Base-by-base conservation (phyloP, 2,888 invertebrate genomes). In the Nymphalis urticae region DNA sequence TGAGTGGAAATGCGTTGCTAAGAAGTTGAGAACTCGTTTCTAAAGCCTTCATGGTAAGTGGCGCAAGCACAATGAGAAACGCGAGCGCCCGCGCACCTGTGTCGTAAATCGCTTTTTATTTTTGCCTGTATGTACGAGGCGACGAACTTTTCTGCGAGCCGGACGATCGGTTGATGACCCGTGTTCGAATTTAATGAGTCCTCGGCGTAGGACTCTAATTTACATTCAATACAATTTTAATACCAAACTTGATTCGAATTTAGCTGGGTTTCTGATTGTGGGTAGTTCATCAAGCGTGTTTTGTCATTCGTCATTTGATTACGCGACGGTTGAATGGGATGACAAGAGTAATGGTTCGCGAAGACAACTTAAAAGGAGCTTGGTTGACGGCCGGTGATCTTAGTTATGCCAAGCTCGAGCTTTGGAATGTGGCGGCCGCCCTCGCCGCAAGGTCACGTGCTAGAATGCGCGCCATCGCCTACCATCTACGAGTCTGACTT, bases 41-140 rank as follows among this genome's bases (percentile, higher is more conserved):
- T 50, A 71, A 71, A 72, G 62, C 68, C 66, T 72, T 64, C 68
- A 68, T 50, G 68, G 71, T 66, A 50, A 60, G 65, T 54, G 65
- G 65, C 58, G 70, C 66, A 42, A 64, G 73, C 70, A 70, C 73
- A 71, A 64, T 68, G 65, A 64, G 63, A 81, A 83, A 85, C 81
- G 82, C 85, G 81, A 83, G 87, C 88, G 87, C 88, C 75, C 78
- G 87, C 88, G 88, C 90, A 89, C 90, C 90, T 90, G 91, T 88
- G 88, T 78, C 79, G 69, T 71, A 51, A 47, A 17, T 53, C 62
- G 65, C 62, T 84, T 88, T 87, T 79, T 77, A 74, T 83, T 83
- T 83, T 82, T 81, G 79, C 79, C 81, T 81, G 53, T 58, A 36
- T 79, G 79, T 80, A 79, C 62, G 50, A 84, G 82, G 76, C 86